Base-by-base conservation (phyloP, 2,113 vertebrate species). In the Elephantulus edwardii region DNA sequence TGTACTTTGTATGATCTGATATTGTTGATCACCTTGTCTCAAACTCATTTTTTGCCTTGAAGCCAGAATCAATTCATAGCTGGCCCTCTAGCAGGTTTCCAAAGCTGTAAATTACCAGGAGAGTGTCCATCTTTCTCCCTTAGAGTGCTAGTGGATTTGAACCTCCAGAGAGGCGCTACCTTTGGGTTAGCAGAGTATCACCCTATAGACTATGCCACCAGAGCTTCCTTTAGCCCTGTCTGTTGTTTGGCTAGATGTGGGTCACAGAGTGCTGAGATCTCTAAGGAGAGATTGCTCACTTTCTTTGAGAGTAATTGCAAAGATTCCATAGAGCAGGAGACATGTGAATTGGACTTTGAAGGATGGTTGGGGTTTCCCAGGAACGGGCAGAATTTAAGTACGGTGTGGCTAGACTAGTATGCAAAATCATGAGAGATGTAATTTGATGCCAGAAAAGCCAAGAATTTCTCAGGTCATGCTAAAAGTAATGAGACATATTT, bases 401-500 rank as follows among this genome's bases (percentile, higher is more conserved):
- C 8, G 1, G n/a, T 66, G 52, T 64, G 68, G 33, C 42, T 60
- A 62, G 56, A 33, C 24, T 75, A 9, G 7, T 42, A 13, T 48
- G 50, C 78, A 86, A 60, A 92, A 60, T 40, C 24, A 40, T 13
- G 19, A 88, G 30, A 20, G 72, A 33, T 38, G 40, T 14, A n/a
- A 81, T 66, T 40, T 38, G 17, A 28, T 89, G 46, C 70, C 46
- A 62, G 52, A 62, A 82, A 86, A 74, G 56, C 64, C 81, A 87
- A 94, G 26, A 14, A 2, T 81, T 92, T 95, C 70, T 84, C 54
- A 54, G 35, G 68, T 50, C 52, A 20, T 92, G 81, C 71, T 93
- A 78, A 92, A 92, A 95, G 93, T 81, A 96, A 91, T 24, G 89
- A 88, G 89, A n/a, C 92, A 80, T 66, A 92, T 88, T 46, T 89